A percentile compares a stretch with the other conserved stretches of the same genome.
Conservation (phyloP, 2,113 vertebrate genomes). For the Helogale parvula region DNA sequence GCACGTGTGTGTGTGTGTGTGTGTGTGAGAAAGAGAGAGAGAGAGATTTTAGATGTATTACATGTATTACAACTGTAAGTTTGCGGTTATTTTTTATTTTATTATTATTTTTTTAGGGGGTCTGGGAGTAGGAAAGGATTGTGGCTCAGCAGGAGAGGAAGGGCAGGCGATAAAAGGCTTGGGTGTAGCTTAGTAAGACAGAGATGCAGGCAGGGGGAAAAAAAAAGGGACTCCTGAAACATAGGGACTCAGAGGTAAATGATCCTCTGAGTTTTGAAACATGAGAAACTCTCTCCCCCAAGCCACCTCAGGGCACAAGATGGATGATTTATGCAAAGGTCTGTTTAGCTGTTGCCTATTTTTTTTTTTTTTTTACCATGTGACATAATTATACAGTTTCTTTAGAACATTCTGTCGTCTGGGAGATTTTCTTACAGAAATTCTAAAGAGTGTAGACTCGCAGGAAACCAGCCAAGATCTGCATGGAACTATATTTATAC, state of each 20-base stretch:
- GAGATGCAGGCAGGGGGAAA: not conserved
- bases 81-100: not conserved
- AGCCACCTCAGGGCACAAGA: not conserved
- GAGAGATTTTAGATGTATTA: not conserved
- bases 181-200: not conserved
- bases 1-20: not conserved
- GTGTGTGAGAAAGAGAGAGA: too few species aligned
- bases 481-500: conserved; percentile 84
- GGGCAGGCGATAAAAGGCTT: not conserved
- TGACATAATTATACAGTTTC: conserved; percentile 80
- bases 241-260: not conserved
- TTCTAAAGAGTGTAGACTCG: conserved; percentile 81
- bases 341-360: conserved; percentile 68
- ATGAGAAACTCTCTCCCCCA: conserved; percentile 3
- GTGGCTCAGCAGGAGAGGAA: not conserved
- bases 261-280: conserved; percentile 49
- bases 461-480: conserved; percentile 82
- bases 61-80: not conserved
- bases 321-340: conserved; percentile 45
- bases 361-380: conserved; percentile 70
- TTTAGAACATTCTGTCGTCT: conserved; percentile 79
- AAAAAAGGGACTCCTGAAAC: not conserved
- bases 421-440: conserved; percentile 83
- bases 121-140: not conserved
- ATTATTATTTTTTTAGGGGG: not conserved